Evolutionary conservation across 1,140 invertebrate genomes (phyloP), one percentile per base, ranked within the genome.

Genomic region (Drosophila neocordata): DNA sequence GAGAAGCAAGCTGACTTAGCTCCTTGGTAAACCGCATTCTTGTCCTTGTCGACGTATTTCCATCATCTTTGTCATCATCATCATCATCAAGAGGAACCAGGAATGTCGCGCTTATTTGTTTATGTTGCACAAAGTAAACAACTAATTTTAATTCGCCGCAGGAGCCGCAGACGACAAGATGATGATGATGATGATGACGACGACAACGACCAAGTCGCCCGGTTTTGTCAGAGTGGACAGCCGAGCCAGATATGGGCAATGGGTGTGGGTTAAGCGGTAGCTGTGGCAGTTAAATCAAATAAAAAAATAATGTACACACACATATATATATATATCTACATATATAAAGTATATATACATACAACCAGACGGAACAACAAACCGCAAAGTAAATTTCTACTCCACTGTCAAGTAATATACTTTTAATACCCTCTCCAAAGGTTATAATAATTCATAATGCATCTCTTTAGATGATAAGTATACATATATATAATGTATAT

Each of bases 91-190:
- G 55, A 12, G 58, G 20, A 22, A 62, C 60, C 56, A 62, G 74
- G 73, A 52, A 63, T 66, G 73, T 71, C 69, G 70, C 72, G 74
- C 82, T 85, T 85, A 85, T 85, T 85, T 85, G 82, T 85, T 85
- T 85, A 87, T 85, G 82, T 87, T 85, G 74, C 74, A 77, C 82
- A 85, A 81, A 85, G 78, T 82, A 85, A 87, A 85, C 82, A 85
- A 85, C 82, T 87, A 87, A 85, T 85, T 85, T 85, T 87, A 87
- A 85, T 85, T 85, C 87, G 82, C 82, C 82, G 82, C 82, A 85
- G 82, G 82, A 85, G 78, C 71, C 74, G 74, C 82, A 78, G 78
- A 78, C 74, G 66, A 82, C 58, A 48, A 48, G 73, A 73, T 59
- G 73, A 76, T 35, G 67, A 57, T 48, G 71, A 72, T 22, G 61